Evolutionary conservation across 2,888 invertebrate genomes (phyloP).

Genomic region (Polyommatus icarus): DNA sequence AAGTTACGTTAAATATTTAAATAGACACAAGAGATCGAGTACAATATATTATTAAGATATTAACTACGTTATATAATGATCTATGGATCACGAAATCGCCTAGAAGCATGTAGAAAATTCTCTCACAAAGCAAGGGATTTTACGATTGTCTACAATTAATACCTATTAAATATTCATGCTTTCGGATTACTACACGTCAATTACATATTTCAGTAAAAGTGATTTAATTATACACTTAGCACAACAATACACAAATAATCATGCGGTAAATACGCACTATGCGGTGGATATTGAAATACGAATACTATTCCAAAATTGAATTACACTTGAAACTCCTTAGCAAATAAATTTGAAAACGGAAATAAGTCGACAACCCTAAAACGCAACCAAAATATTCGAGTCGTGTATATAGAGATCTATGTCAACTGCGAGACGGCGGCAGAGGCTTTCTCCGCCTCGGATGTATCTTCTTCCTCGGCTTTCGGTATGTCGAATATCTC

Average conservation of each 20-base stretch:
- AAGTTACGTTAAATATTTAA: neutral
- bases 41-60: too few relatives aligned
- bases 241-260: too few relatives aligned
- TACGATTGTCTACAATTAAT: neutral
- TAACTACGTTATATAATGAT: neutral
- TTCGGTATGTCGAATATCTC: constrained; percentile 98
- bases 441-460: constrained; percentile 43
- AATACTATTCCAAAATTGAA: too few relatives aligned
- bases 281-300: too few relatives aligned
- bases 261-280: too few relatives aligned
- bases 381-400: constrained; percentile 34
- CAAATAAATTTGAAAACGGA: neutral
- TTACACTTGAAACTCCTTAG: too few relatives aligned
- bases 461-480: constrained; percentile 51
- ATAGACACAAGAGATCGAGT: neutral
- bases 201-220: too few relatives aligned
- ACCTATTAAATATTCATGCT: neutral
- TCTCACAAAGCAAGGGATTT: neutral
- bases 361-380: neutral
- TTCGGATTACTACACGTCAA: neutral
- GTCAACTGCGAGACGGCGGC: constrained; percentile 37
- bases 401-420: constrained; percentile 33
- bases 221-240: too few relatives aligned
- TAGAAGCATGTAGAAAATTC: neutral
- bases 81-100: neutral